Evolutionary conservation across 2,113 vertebrate species (phyloP).

Genomic region (Cisticola juncidis): DNA sequence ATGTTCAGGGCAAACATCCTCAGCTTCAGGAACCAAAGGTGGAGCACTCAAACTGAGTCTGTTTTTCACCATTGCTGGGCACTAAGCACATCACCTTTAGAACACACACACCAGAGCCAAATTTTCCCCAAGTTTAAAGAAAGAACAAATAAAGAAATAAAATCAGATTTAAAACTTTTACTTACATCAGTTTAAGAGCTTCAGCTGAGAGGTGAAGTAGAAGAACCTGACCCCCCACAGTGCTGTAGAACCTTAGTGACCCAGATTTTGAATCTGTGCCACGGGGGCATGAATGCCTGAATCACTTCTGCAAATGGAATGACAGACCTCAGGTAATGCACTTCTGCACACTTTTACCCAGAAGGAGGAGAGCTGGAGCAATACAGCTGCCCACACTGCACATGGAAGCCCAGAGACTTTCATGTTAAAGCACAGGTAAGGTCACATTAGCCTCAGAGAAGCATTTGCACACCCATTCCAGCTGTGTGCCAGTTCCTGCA

Average conservation of each 20-base stretch:
- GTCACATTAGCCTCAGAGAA: background rate
- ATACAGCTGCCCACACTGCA: background rate
- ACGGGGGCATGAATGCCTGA: background rate
- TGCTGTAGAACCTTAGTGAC: background rate
- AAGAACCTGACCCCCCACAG: background rate
- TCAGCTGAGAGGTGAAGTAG: background rate
- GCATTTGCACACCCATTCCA: background rate
- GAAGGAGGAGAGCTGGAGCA: background rate
- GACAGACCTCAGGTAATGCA: background rate
- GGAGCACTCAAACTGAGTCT: background rate
- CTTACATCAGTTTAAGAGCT: background rate
- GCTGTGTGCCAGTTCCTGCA: background rate
- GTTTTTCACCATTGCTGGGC: background rate
- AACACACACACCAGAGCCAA: background rate
- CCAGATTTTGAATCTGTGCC: background rate
- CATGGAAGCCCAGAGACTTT: background rate
- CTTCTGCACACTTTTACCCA: background rate
- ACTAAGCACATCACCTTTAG: background rate
- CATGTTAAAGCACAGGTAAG: background rate
- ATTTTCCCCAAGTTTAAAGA: background rate
- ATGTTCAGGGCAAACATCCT: background rate
- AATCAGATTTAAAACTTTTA: background rate
- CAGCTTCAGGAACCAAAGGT: background rate
- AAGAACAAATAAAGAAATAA: background rate
- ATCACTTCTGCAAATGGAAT: background rate